Evolutionary conservation across 2,113 vertebrate species (phyloP).

Genomic region (Albula goreensis): DNA sequence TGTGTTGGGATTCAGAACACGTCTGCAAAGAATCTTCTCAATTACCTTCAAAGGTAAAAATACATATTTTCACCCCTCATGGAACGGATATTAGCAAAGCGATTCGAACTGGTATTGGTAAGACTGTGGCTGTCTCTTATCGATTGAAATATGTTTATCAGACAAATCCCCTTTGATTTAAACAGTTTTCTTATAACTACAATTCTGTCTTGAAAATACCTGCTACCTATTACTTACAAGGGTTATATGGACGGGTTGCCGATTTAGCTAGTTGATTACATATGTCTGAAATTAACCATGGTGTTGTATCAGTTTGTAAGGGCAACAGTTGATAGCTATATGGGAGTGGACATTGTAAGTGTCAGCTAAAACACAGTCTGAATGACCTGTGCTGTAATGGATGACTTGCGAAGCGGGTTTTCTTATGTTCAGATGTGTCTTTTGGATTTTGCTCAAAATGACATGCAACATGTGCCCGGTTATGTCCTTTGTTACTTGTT

Average conservation of each 20-base stretch:
- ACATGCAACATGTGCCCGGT: background rate
- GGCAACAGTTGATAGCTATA: background rate
- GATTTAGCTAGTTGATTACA: background rate
- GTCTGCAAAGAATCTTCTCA: background rate
- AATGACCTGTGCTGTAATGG: background rate
- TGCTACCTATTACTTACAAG: background rate
- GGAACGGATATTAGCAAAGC: background rate
- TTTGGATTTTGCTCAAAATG: background rate
- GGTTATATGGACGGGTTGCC: background rate
- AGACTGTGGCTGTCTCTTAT: background rate
- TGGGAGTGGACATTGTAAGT: background rate
- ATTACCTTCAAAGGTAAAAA: constrained; percentile 2
- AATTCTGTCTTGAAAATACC: background rate
- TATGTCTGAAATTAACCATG: background rate
- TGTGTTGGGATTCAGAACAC: background rate
- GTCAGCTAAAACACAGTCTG: background rate
- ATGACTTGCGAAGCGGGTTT: background rate
- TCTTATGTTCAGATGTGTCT: background rate
- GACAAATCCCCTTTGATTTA: background rate
- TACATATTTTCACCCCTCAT: background rate
- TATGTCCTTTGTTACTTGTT: background rate
- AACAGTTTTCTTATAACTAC: background rate
- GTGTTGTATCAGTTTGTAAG: background rate
- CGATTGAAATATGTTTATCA: background rate
- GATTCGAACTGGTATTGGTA: background rate